These are phyloP conservation scores for Salvelinus fontinalis DNA, from an alignment of 2,113 vertebrate genomes.

Conservation along the genomic window DNA sequence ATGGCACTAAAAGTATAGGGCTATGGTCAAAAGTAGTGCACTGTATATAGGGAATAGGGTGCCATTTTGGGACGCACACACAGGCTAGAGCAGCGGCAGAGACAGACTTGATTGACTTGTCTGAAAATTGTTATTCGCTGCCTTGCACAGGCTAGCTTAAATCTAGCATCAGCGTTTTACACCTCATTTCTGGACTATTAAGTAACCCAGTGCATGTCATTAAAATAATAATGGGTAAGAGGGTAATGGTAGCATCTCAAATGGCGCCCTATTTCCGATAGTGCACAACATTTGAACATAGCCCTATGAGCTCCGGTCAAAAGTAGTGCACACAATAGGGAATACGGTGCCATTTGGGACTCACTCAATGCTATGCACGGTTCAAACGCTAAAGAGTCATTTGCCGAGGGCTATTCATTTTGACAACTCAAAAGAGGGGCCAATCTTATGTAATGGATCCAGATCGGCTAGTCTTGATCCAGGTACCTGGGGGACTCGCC, in stretches of 20 bases:
- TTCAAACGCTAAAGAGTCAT: neutral
- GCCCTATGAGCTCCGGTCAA: no score
- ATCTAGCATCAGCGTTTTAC: conserved; percentile 23
- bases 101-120: neutral
- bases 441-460: conserved; percentile 3
- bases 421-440: neutral
- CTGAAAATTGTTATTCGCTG: conserved; percentile 12
- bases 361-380: neutral
- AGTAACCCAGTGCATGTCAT: conserved; percentile 19
- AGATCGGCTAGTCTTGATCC: neutral
- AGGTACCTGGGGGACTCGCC: neutral
- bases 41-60: no score
- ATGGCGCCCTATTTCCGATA: no score
- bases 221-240: conserved; percentile 25
- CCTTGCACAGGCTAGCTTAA: neutral
- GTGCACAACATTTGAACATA: no score
- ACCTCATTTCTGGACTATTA: conserved; percentile 20
- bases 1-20: no score
- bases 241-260: neutral
- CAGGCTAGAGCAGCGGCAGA: neutral
- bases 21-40: no score
- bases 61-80: neutral
- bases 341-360: neutral
- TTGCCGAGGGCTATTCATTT: conserved; percentile 2
- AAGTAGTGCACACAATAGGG: no score